phyloP scores from a whole-genome alignment of 2,888 invertebrate genomes.

The Elysia crispata region DNA sequence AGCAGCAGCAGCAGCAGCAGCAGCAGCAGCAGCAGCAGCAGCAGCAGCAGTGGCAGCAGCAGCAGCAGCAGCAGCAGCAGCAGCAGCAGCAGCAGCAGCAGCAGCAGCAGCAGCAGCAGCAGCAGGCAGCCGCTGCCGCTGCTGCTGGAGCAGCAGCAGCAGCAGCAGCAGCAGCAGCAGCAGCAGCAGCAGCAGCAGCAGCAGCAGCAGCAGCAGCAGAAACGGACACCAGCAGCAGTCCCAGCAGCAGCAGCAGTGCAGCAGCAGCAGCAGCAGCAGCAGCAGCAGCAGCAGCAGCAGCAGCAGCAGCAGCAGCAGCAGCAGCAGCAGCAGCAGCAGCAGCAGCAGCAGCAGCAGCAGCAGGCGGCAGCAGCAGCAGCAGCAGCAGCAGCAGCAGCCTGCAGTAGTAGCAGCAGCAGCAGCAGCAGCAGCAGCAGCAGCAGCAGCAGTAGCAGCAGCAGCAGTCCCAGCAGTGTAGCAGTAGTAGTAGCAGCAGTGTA shows the following conservation, averaged over 20 bases:
- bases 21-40: conserved; percentile 6
- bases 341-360: neutral
- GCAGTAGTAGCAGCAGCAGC: too few relatives aligned
- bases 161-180: conserved; percentile 17
- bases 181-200: conserved; percentile 37
- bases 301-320: conserved; percentile 33
- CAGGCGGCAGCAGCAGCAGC: too few relatives aligned
- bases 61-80: neutral
- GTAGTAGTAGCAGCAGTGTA: too few relatives aligned
- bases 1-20: conserved; percentile 27
- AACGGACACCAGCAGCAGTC: conserved; percentile 30
- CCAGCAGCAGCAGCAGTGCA: conserved; percentile 21
- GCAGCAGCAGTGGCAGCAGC: conserved; percentile 16
- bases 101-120: conserved; percentile 23
- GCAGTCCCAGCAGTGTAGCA: too few relatives aligned
- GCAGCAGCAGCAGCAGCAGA: conserved; percentile 31
- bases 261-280: conserved; percentile 36
- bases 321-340: conserved; percentile 18
- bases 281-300: conserved; percentile 32
- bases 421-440: too few relatives aligned
- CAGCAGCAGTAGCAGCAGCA: too few relatives aligned
- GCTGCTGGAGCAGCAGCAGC: conserved; percentile 10
- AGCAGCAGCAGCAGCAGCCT: too few relatives aligned
- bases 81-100: conserved; percentile 9
- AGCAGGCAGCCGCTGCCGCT: too few relatives aligned